Base-by-base conservation (phyloP, 2,113 vertebrate genomes). In the Syngnathus floridae region DNA sequence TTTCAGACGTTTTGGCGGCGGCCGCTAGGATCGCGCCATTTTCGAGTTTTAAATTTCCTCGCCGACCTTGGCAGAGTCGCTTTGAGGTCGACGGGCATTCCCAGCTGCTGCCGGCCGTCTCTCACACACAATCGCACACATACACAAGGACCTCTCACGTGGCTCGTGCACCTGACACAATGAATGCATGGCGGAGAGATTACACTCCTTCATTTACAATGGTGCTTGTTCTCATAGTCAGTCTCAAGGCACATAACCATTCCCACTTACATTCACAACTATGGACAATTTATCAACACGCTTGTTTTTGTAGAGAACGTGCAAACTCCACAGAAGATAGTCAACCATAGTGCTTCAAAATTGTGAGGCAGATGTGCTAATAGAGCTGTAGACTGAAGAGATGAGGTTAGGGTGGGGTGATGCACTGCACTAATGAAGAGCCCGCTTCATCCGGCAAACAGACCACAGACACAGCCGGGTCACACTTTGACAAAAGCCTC, bases 61-160 rank as follows among this genome's bases (percentile, higher is more conserved):
- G 7, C 66, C 67, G 67, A 82, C 77, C 74, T 77, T 77, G 66
- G 62, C 77, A 74, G 67, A 35, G 81, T 73, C 76, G 73, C 77
- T 22, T 46, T 66, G 68, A 71, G 73, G 59, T 82, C 62, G 78
- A 54, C 52, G 70, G 71, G 67, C 87, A 88, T 91, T 90, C 89
- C 77, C 90, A 91, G 89, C 89, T 91, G 88, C 82, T 81, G 79
- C 67, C 5, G 49, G 70, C 61, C 1, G 37, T 86, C 78, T 75
- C 56, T 21, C 58, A 61, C 36, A 59, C 35, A 59, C 58, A 61
- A 19, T 6, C 9, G 11, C 58, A 61, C 19, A 61, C 57, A 2
- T 7, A 3, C 13, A 13, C 4, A n/a, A 12, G 0, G 38, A 21
- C 31, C 22, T 26, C 41, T 79, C 80, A 85, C 72, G 52, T 83